These are phyloP conservation scores for Drosophila erecta DNA, from an alignment of 1,140 invertebrate species.

Conservation along the genomic window DNA sequence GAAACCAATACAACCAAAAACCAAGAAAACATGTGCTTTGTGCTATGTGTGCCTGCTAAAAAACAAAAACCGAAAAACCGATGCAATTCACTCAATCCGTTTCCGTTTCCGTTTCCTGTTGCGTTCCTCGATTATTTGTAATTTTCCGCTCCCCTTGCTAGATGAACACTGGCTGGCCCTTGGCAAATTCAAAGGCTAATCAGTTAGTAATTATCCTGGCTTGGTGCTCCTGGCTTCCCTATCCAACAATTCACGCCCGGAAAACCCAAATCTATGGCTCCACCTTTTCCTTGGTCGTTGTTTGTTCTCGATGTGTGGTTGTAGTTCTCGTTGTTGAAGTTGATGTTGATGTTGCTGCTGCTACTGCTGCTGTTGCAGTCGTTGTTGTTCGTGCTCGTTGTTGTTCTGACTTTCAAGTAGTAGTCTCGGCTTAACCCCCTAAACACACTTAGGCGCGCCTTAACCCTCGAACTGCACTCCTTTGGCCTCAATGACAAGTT, in stretches of 20 bases:
- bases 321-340: constrained; percentile 16
- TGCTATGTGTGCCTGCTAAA: constrained; percentile 42
- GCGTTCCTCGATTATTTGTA: constrained; percentile 40
- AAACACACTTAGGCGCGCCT: constrained; percentile 5
- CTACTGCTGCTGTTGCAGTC: constrained; percentile 20
- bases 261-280: constrained; percentile 12
- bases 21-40: constrained; percentile 33
- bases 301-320: constrained; percentile 25
- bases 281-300: constrained; percentile 16
- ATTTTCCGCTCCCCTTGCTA: constrained; percentile 8
- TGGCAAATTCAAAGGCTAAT: constrained; percentile 8
- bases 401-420: constrained; percentile 28
- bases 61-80: neutral
- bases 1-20: neutral
- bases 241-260: neutral
- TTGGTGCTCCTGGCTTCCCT: constrained; percentile 26
- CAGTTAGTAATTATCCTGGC: constrained; percentile 31
- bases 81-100: constrained; percentile 14
- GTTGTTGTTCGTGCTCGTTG: constrained; percentile 55
- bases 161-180: constrained; percentile 17
- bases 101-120: constrained; percentile 40
- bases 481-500: constrained; percentile 6
- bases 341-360: constrained; percentile 13
- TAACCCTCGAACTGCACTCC: constrained; percentile 20
- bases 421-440: constrained; percentile 33